phyloP scores from a whole-genome alignment of 2,797 vertebrate genomes.

The Neosilurus hyrtlii region DNA sequence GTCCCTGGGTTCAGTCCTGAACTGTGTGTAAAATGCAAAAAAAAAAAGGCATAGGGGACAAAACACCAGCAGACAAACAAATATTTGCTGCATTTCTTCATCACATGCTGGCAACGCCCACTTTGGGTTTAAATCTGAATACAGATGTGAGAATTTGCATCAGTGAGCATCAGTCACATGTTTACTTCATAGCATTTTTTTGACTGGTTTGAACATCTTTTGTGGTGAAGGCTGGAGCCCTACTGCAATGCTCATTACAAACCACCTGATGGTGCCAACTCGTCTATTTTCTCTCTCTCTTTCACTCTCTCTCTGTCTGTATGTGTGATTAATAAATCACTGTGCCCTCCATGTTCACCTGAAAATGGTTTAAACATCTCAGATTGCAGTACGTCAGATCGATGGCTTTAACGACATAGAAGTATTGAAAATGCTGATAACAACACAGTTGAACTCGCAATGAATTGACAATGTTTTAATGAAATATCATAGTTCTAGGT shows the following conservation, averaged over 20 bases:
- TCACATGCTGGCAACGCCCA: neutral
- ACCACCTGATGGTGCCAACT: slow-evolving; percentile 72
- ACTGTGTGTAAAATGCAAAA: neutral
- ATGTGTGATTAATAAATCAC: neutral
- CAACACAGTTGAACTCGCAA: too few relatives aligned
- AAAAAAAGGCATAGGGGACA: too few relatives aligned
- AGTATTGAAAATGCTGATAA: neutral
- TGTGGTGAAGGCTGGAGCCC: slow-evolving; percentile 7
- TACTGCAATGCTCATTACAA: slow-evolving; percentile 27
- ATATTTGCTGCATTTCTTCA: neutral
- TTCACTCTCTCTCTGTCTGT: neutral
- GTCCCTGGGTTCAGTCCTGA: neutral
- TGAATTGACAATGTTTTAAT: slow-evolving; percentile 12
- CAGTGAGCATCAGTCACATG: neutral
- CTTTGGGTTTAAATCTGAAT: neutral
- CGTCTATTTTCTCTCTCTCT: slow-evolving; percentile 46
- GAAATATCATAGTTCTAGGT: neutral
- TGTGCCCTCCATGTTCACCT: slow-evolving; percentile 27
- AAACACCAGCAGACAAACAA: neutral
- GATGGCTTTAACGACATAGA: neutral
- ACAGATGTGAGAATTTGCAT: neutral
- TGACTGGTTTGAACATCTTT: slow-evolving; percentile 4
- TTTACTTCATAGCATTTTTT: neutral
- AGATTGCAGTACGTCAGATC: slow-evolving; percentile 6
- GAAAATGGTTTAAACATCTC: slow-evolving; percentile 6